Evolutionary conservation across 2,888 invertebrate species (phyloP), one percentile per base, ranked within the genome.

Genomic region (Heliconius ethilla): DNA sequence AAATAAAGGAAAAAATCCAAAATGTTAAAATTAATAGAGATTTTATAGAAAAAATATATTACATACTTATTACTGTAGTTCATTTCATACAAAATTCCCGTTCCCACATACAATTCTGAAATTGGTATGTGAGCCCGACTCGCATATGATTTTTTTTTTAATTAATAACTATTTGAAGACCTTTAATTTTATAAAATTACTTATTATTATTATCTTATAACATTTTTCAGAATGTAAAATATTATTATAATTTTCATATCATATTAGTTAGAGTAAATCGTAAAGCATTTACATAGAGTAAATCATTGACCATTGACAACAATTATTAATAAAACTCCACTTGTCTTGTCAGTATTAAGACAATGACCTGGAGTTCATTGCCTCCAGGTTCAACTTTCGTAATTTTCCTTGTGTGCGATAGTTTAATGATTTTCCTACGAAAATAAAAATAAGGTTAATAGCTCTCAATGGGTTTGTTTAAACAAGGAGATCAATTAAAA

Each of bases 281-380:
- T 33, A n/a, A 5, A 72, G 55, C 37, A 11, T 25, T 25, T n/a
- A n/a, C n/a, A n/a, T n/a, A n/a, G n/a, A n/a, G n/a, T n/a, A n/a
- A n/a, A 33, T n/a, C 9, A 29, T 51, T 33, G 10, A 13, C 27
- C 70, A 70, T 62, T 70, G 62, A 22, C 18, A 55, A 72, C 55
- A 76, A 59, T 74, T 75, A 74, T 11, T 51, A 67, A 70, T 65
- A 33, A 78, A 70, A 78, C 55, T 18, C 22, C 11, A 29, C 59
- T 59, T n/a, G n/a, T 10, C 22, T 59, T n/a, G 29, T 33, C 25
- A 27, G 27, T 65, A 62, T 33, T 33, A 29, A 51, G 75, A 73
- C 78, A 75, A 75, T 67, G 75, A 78, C 78, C 75, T 51, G 65
- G 59, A 75, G 78, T 78, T 78, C 78, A 78, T 78, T 75, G 78